phyloP scores from a whole-genome alignment of 2,797 vertebrate species.

The Tangara arthus region DNA sequence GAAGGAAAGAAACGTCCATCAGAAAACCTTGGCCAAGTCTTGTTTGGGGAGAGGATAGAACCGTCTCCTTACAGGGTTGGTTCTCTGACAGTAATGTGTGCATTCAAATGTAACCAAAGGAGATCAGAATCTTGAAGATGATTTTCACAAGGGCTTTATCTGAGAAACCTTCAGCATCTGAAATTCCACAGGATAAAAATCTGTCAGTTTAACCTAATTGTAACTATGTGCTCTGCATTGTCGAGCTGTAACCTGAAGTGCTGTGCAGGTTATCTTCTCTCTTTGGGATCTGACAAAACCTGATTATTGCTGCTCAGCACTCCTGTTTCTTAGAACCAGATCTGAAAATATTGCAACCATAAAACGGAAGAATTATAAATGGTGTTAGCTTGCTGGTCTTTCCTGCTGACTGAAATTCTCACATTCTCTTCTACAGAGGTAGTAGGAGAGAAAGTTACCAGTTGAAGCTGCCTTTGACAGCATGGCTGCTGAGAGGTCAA shows the following conservation, averaged over 20 bases:
- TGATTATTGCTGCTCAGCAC: background rate
- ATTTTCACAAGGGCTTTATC: background rate
- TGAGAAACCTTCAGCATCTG: background rate
- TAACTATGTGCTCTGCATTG: background rate
- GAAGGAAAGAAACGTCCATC: slow-evolving; percentile 84
- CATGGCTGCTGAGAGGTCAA: background rate
- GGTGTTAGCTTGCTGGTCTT: background rate
- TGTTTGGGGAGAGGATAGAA: slow-evolving; percentile 94
- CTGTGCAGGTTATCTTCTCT: background rate
- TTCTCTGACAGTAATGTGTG: background rate
- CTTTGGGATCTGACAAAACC: background rate
- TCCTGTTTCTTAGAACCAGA: background rate
- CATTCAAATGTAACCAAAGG: background rate
- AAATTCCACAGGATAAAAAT: background rate
- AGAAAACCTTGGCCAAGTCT: slow-evolving; percentile 92
- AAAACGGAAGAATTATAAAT: background rate
- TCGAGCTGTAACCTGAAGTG: background rate
- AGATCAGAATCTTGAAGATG: background rate
- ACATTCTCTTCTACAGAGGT: background rate
- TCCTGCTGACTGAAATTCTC: background rate
- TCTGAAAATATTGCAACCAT: background rate
- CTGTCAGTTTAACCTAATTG: background rate
- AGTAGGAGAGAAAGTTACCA: background rate
- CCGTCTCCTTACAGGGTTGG: slow-evolving; percentile 91
- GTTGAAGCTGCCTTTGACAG: background rate